Percentiles rank a stretch among this genome's conserved stretches.
Conservation (phyloP, 2,113 vertebrate species). For the Siphamia tubifer region DNA sequence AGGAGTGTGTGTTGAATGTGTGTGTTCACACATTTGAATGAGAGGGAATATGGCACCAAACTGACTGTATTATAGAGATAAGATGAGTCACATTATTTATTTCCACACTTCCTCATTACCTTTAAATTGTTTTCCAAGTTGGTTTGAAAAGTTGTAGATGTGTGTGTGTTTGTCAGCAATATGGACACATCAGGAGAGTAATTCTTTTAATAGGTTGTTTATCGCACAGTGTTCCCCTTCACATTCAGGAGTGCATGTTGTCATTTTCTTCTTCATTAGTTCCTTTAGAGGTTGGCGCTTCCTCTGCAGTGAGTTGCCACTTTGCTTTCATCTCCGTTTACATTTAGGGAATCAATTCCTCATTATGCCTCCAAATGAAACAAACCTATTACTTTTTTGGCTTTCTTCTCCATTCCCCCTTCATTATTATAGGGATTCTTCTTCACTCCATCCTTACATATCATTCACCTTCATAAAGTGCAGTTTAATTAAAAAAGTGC, state of each 20-base stretch:
- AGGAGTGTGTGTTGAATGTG: background rate
- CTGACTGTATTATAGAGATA: slow-evolving; percentile 6
- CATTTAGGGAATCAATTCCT: slow-evolving; percentile 43
- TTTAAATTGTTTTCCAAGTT: slow-evolving; percentile 14
- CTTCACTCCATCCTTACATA: background rate
- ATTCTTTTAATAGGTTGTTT: slow-evolving; percentile 25
- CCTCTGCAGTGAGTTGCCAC: background rate
- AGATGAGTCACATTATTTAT: slow-evolving; percentile 8
- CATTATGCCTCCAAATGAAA: slow-evolving; percentile 31
- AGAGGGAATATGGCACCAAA: background rate
- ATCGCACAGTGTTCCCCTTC: background rate
- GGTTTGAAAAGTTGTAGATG: background rate
- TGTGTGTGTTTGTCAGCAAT: background rate
- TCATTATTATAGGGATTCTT: background rate
- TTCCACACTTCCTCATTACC: slow-evolving; percentile 1
- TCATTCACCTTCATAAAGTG: background rate
- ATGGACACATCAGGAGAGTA: background rate
- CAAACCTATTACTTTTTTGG: slow-evolving; percentile 24
- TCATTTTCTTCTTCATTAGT: slow-evolving; percentile 55
- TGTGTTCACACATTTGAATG: background rate
- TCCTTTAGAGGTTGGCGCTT: background rate
- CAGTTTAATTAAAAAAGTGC: background rate
- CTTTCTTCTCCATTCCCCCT: background rate
- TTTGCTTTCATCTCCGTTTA: slow-evolving; percentile 35
- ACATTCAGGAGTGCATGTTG: background rate